Base-by-base conservation (phyloP, 2,888 invertebrate genomes). In the Lasioglossum pauxillum region DNA sequence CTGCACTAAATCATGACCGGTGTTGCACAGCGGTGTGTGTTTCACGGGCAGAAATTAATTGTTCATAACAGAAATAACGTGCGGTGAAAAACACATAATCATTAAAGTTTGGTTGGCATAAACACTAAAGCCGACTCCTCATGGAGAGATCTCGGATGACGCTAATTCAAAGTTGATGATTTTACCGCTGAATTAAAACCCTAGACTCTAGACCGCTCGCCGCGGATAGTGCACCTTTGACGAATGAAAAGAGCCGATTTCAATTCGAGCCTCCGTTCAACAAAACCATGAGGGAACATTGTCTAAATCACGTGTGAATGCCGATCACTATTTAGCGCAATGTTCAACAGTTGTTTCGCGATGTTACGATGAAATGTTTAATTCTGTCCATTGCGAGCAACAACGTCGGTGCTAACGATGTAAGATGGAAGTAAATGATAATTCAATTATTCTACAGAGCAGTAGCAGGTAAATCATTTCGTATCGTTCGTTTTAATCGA, bases 381-480 rank as follows among this genome's bases (percentile, higher is more conserved):
- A 46, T 76, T 74, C 44, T 67, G 27, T 16, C 38, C 5, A 8
- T 57, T 77, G 19, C 14, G 19, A 41, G 67, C 44, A 12, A 79
- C 82, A 19, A 19, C 67, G 53, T n/a, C 16, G 46, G n/a, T 57
- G 27, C 35, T 74, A 35, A 73, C 57, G 31, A 53, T 23, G 14
- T 79, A 84, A 75, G 14, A 90, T 91, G 90, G 91, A 91, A 79
- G 73, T 82, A 71, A 64, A 80, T 60, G 80, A 82, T 19, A 80
- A 71, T 77, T 85, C 85, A 10, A 60, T 76, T 23, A 80, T 71
- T 38, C 78, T 82, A 38, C 85, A 84, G 60, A 76, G 49, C 41
- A 87, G 31, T 71, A 82, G 8, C 60, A 77, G 80, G 91, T 89
- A 83, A 80, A 78, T 79, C 35, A 41, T 49, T 80, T 44, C 23